phyloP scores from a whole-genome alignment of 2,888 invertebrate species.

The Allolobophora icterica region DNA sequence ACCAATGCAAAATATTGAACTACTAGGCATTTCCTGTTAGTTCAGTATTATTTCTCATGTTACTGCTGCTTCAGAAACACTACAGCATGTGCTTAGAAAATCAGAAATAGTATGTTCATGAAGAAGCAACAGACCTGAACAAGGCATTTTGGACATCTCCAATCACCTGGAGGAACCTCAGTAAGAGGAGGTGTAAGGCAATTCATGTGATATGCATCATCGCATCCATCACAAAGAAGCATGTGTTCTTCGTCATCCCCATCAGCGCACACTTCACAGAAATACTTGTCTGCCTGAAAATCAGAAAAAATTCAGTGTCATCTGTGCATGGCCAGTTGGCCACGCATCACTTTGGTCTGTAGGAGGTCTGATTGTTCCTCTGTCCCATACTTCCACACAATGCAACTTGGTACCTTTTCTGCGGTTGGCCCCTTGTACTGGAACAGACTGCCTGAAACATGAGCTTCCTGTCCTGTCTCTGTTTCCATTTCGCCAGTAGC shows the following conservation, averaged over 20 bases:
- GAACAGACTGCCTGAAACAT: no score
- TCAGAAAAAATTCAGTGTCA: background rate
- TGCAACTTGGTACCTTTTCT: no score
- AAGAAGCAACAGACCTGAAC: slow-evolving; percentile 70
- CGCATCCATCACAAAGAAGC: slow-evolving; percentile 90
- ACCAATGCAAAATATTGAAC: background rate
- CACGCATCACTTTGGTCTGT: no score
- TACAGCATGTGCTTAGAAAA: background rate
- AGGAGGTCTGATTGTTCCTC: no score
- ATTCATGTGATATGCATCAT: slow-evolving; percentile 96
- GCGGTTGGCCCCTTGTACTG: no score
- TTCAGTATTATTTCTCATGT: background rate
- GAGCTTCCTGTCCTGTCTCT: no score
- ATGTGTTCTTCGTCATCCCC: slow-evolving; percentile 94
- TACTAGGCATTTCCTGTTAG: background rate
- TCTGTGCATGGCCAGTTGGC: no score
- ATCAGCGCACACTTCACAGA: slow-evolving; percentile 68
- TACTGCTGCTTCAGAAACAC: background rate
- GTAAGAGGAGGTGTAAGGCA: slow-evolving; percentile 90
- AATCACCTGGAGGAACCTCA: slow-evolving; percentile 95
- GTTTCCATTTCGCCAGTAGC: no score
- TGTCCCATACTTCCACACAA: no score
- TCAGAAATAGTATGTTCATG: background rate
- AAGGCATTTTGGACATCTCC: slow-evolving; percentile 94
- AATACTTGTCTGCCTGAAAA: slow-evolving; percentile 42